phyloP scores from a whole-genome alignment of 2,797 vertebrate species.

The Protosalanx chinensis region DNA sequence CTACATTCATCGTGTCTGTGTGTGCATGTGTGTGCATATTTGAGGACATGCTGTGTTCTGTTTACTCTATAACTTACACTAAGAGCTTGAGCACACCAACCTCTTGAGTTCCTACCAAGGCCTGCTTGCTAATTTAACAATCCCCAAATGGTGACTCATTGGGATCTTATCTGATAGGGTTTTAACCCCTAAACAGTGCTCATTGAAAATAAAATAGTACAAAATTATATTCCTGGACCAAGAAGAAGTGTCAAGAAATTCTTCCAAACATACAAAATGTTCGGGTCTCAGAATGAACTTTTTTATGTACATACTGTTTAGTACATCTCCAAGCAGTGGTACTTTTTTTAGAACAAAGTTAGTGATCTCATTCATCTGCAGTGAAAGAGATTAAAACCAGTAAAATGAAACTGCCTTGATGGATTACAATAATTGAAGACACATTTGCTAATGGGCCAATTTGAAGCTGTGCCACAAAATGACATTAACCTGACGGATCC shows the following conservation, averaged over 20 bases:
- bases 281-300: too few species aligned
- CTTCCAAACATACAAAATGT: neutral
- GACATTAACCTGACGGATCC: slow-evolving; percentile 38
- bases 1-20: neutral
- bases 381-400: slow-evolving; percentile 27
- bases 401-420: slow-evolving; percentile 29
- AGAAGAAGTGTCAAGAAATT: slow-evolving; percentile 3
- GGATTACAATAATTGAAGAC: slow-evolving; percentile 54
- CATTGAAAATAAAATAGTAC: slow-evolving; percentile 16
- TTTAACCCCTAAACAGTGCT: slow-evolving; percentile 6
- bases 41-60: slow-evolving; percentile 38
- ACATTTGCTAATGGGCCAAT: slow-evolving; percentile 51
- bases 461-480: slow-evolving; percentile 44
- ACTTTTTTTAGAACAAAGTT: neutral
- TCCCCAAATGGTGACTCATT: slow-evolving; percentile 48
- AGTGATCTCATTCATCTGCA: neutral
- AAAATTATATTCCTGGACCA: slow-evolving; percentile 12
- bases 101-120: slow-evolving; percentile 53
- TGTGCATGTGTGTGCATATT: slow-evolving; percentile 11
- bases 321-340: neutral
- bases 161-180: slow-evolving; percentile 35
- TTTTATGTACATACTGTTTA: too few species aligned
- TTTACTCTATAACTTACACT: slow-evolving; percentile 50
- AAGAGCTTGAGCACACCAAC: slow-evolving; percentile 60
- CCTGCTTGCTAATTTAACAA: slow-evolving; percentile 57